Evolutionary conservation across 2,888 invertebrate genomes (phyloP).

Genomic region (Melolontha melolontha): DNA sequence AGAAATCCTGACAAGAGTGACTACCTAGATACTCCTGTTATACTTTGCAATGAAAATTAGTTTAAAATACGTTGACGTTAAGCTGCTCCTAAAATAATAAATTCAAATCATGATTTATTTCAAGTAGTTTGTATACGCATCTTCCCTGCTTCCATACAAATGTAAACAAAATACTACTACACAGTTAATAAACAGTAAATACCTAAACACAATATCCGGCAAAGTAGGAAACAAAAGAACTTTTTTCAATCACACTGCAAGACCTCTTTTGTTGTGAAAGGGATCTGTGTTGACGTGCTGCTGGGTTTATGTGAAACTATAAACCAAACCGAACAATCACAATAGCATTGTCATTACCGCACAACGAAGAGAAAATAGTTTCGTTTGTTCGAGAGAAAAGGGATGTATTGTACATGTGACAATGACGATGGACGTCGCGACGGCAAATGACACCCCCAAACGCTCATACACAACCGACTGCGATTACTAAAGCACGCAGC

Average conservation of each 20-base stretch:
- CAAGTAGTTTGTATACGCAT: no score
- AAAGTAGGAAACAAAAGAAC: constrained; percentile 30
- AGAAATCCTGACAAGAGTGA: no score
- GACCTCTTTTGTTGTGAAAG: constrained; percentile 13
- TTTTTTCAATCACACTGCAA: constrained; percentile 22
- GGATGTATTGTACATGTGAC: constrained; percentile 45
- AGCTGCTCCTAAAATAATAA: no score
- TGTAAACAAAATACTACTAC: background rate
- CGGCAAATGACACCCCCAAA: constrained; percentile 46
- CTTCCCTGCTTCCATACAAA: no score
- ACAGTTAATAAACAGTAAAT: constrained; percentile 20
- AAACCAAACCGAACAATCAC: constrained; percentile 52
- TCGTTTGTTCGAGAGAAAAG: constrained; percentile 39
- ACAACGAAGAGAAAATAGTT: constrained; percentile 20
- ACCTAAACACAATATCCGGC: constrained; percentile 37
- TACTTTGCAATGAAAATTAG: no score
- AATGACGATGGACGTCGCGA: constrained; percentile 49
- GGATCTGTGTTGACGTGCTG: constrained; percentile 16
- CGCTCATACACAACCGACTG: constrained; percentile 41
- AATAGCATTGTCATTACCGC: constrained; percentile 51
- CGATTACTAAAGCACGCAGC: constrained; percentile 39
- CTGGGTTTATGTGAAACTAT: constrained; percentile 25
- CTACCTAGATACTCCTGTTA: no score
- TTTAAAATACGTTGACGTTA: no score
- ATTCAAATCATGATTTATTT: no score